Base-by-base conservation (phyloP, 2,113 vertebrate species). In the Brachypodius melanocephalos region DNA sequence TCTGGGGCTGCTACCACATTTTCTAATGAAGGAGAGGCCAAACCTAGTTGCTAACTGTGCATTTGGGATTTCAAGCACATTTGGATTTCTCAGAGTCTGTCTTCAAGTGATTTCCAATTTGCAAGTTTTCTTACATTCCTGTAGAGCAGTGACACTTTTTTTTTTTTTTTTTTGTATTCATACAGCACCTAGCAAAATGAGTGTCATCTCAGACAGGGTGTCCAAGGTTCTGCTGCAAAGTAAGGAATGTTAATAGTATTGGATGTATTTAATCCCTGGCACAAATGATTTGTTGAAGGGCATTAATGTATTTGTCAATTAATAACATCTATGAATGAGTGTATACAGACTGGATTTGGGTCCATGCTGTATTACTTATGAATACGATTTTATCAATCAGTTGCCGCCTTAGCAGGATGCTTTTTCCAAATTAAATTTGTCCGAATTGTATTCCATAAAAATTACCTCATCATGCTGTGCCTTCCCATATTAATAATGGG, bases 321-420 rank as follows among this genome's bases (percentile, higher is more conserved):
- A 68, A 54, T 49, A 76, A 54, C 12, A 45, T 31, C 22, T 65
- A 25, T 17, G 43, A 69, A 62, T 48, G 6, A 69, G 19, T 57
- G 55, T 36, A 18, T 29, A 88, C 11, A 58, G 42, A 54, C 36
- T 48, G 26, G 26, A 88, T 73, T 14, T 3, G 7, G 5, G 6
- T 43, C 14, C 17, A 34, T 71, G 59, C 15, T 9, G 2, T 29
- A 83, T 20, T 10, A 10, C 9, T 22, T 34, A 24, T 18, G 14
- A 85, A 57, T 75, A 57, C 2, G 3, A 34, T 42, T 88, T 79
- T 67, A 38, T 55, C 14, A 34, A 17, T 43, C 38, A 66, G 20
- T 25, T 34, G 67, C 13, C 0, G 0, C 57, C 17, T 79, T 65
- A 79, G 48, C 7, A 26, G 28, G n/a, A 31, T 78, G 18, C 6